These are phyloP conservation scores for Malacoraja senta DNA, from an alignment of 2,797 vertebrate species.

Conservation along the genomic window DNA sequence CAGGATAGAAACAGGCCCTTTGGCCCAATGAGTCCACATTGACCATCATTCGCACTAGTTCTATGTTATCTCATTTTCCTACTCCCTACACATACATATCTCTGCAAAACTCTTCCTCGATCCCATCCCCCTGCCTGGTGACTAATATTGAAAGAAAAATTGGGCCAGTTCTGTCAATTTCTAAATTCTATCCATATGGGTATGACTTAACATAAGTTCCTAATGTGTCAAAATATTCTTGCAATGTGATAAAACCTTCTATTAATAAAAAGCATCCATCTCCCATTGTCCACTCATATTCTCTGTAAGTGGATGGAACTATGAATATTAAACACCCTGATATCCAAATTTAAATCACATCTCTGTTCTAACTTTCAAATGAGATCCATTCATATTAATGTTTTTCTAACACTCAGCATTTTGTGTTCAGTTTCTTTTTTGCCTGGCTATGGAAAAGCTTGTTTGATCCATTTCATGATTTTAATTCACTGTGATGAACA, in stretches of 20 bases:
- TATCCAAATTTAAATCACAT: not conserved
- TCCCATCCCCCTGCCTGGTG: not conserved
- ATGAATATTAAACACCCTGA: not conserved
- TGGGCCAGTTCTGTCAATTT: not conserved
- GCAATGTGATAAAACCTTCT: not conserved
- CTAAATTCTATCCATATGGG: not conserved
- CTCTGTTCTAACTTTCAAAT: not conserved
- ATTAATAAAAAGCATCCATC: not conserved
- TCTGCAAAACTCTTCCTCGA: not conserved
- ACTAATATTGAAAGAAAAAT: not conserved
- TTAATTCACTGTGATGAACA: too few species aligned
- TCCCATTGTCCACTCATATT: not conserved
- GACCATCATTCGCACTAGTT: too few species aligned
- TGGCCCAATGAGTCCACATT: too few species aligned
- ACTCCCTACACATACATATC: too few species aligned
- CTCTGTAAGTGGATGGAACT: not conserved
- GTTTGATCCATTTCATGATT: too few species aligned
- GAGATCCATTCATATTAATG: not conserved
- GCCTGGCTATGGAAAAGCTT: too few species aligned
- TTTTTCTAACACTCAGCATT: not conserved
- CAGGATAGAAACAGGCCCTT: too few species aligned
- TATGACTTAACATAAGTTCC: not conserved
- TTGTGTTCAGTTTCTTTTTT: not conserved
- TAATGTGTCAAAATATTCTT: not conserved
- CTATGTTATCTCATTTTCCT: too few species aligned